Evolutionary conservation across 2,113 vertebrate species (phyloP).

Genomic region (Oriolus oriolus): DNA sequence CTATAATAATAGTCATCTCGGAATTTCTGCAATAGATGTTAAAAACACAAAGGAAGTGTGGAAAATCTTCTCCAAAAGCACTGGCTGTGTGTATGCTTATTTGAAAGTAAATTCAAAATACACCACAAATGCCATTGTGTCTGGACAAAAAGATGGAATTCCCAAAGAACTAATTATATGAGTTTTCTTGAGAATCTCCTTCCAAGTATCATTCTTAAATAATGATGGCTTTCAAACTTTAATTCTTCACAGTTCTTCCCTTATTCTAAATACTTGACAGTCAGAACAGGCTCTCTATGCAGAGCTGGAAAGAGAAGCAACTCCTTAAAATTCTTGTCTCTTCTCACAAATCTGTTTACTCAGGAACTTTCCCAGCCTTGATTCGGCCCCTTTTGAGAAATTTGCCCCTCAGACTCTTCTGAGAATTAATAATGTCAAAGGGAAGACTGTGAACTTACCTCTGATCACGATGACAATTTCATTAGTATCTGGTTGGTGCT

Average conservation of each 20-base stretch:
- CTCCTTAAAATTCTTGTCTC: background rate
- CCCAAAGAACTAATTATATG: background rate
- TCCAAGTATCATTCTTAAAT: background rate
- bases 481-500: background rate
- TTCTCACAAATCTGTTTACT: background rate
- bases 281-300: background rate
- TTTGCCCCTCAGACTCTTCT: background rate
- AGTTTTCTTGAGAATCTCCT: background rate
- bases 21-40: background rate
- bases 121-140: background rate
- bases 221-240: background rate
- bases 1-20: background rate
- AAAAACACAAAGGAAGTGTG: background rate
- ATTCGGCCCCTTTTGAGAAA: background rate
- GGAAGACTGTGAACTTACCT: background rate
- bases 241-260: background rate
- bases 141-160: background rate
- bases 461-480: background rate
- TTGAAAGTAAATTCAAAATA: background rate
- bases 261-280: background rate
- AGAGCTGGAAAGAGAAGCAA: background rate
- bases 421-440: background rate
- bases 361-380: background rate
- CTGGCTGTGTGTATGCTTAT: background rate
- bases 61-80: background rate